These are phyloP conservation scores for Poeciliopsis occidentalis DNA, from an alignment of 2,113 vertebrate species.

Conservation along the genomic window DNA sequence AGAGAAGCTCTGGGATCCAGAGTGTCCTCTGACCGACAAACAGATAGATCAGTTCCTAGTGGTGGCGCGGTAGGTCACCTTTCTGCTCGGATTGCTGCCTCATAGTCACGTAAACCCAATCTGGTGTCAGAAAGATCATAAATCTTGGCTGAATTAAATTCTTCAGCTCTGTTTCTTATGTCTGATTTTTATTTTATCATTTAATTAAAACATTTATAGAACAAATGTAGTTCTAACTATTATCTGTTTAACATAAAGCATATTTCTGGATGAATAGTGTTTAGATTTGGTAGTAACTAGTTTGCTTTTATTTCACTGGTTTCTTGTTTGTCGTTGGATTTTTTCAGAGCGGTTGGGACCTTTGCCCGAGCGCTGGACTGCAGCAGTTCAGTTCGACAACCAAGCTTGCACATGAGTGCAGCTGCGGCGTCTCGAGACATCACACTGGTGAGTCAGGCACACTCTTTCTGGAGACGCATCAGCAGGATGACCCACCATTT, in stretches of 20 bases:
- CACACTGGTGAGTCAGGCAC: slow-evolving; percentile 86
- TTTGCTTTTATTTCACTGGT: not conserved
- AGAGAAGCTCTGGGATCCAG: slow-evolving; percentile 96
- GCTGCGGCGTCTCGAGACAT: slow-evolving; percentile 96
- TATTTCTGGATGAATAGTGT: not conserved
- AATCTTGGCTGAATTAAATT: not conserved
- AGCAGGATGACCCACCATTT: no score
- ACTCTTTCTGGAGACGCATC: not conserved
- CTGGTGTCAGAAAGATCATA: not conserved
- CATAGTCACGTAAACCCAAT: not conserved
- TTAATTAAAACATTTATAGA: not conserved
- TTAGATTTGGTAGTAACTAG: no score
- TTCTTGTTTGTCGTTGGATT: not conserved
- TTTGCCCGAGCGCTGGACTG: slow-evolving; percentile 96
- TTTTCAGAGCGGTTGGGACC: slow-evolving; percentile 90
- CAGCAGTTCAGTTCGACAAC: slow-evolving; percentile 96
- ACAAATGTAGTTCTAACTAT: not conserved
- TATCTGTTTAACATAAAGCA: not conserved
- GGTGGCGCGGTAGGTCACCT: slow-evolving; percentile 87
- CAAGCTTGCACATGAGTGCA: slow-evolving; percentile 97
- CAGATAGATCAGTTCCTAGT: slow-evolving; percentile 99
- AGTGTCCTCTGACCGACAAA: slow-evolving; percentile 94
- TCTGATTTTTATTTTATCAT: not conserved
- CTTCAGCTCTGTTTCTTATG: not conserved
- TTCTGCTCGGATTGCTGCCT: not conserved